Evolutionary conservation across 2,113 vertebrate genomes (phyloP).

Genomic region (Andinoacara biseriatus): DNA sequence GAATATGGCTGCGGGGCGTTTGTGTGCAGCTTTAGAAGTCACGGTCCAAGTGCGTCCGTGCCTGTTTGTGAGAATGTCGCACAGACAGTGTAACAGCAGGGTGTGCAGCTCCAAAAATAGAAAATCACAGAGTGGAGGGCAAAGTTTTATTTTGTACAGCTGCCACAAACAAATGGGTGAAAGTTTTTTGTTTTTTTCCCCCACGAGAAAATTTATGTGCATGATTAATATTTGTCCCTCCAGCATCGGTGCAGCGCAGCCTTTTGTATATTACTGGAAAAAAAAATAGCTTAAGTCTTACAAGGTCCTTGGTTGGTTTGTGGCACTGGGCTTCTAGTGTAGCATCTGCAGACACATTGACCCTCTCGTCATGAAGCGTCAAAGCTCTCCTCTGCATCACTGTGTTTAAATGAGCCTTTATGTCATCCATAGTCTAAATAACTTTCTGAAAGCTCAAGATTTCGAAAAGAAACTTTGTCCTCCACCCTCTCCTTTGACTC

Average conservation of each 20-base stretch:
- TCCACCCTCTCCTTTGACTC: accelerated
- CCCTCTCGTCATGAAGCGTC: no score
- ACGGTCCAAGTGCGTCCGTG: not conserved
- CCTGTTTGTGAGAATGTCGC: not conserved
- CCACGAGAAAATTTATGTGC: not conserved
- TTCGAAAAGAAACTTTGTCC: accelerated
- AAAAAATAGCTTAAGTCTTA: not conserved
- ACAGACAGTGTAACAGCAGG: not conserved
- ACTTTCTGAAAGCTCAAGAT: no score
- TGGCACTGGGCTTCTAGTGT: not conserved
- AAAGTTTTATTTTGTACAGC: not conserved
- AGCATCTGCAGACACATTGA: no score
- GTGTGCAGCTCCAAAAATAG: not conserved
- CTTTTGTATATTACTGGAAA: not conserved
- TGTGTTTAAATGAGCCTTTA: not conserved
- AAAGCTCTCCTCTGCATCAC: not conserved
- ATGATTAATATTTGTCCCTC: not conserved
- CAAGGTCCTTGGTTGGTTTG: not conserved
- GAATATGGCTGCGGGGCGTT: not conserved
- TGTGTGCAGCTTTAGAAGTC: not conserved
- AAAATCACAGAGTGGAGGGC: not conserved
- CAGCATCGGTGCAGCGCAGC: not conserved
- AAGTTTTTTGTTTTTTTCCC: not conserved
- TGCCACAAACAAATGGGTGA: not conserved
- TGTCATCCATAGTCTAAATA: not conserved